These are phyloP conservation scores for Pholis gunnellus DNA, from an alignment of 2,113 vertebrate genomes.

Conservation along the genomic window DNA sequence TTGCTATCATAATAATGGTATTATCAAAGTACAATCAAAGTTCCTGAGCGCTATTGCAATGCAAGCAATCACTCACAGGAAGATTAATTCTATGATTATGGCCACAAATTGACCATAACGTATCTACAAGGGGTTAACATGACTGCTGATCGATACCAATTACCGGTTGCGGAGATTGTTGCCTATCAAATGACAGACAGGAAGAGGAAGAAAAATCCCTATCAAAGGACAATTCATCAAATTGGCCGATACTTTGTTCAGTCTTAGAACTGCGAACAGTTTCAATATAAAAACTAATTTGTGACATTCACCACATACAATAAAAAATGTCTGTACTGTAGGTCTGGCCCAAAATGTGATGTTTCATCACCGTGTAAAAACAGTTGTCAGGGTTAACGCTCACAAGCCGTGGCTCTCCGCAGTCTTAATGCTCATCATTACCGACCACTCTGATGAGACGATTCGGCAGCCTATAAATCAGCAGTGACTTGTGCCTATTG, in stretches of 20 bases:
- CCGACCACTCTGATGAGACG: background rate
- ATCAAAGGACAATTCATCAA: background rate
- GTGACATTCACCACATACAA: background rate
- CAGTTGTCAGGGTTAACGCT: background rate
- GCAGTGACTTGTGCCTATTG: constrained; percentile 4
- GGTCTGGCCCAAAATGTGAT: background rate
- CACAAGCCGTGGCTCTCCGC: background rate
- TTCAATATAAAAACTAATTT: background rate
- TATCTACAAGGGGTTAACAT: constrained; percentile 6
- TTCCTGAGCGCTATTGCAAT: background rate
- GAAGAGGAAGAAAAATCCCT: background rate
- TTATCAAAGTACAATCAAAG: background rate
- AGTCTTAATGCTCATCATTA: constrained; percentile 8
- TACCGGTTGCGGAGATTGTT: background rate
- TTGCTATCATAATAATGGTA: background rate
- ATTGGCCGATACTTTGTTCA: background rate
- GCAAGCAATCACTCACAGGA: background rate
- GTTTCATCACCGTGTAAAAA: background rate
- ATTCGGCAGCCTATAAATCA: constrained; percentile 26
- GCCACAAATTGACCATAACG: constrained; percentile 12
- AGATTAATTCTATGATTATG: constrained; percentile 16
- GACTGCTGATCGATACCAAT: constrained; percentile 23
- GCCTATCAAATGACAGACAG: background rate
- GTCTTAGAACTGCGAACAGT: background rate
- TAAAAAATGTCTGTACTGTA: background rate